These are phyloP conservation scores for Bungarus multicinctus DNA, from an alignment of 2,113 vertebrate genomes.

Conservation along the genomic window DNA sequence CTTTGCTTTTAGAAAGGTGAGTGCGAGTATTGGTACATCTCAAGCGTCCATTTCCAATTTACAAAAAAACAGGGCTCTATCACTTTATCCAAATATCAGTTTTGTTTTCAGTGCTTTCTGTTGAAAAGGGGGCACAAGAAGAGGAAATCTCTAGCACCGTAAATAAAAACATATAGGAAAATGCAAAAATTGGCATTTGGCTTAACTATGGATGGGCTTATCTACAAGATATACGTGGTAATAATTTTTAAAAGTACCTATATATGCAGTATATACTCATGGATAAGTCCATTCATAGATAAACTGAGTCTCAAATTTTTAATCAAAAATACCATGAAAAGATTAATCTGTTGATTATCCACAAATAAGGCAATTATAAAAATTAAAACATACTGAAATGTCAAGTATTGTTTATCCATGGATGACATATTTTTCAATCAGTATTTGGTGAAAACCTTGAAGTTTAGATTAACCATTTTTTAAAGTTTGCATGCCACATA, in stretches of 20 bases:
- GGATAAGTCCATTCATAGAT: not conserved
- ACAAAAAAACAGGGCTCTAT: not conserved
- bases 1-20: constrained; percentile 16
- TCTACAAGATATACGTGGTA: not conserved
- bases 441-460: not conserved
- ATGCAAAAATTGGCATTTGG: not conserved
- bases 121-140: not conserved
- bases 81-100: not conserved
- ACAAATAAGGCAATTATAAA: not conserved
- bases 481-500: not conserved
- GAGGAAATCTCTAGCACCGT: not conserved
- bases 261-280: not conserved
- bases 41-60: not conserved
- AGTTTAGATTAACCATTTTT: not conserved
- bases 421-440: not conserved
- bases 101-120: not conserved
- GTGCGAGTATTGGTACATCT: not conserved
- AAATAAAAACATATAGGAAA: not conserved
- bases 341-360: not conserved
- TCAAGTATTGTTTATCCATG: not conserved
- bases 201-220: not conserved
- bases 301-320: not conserved
- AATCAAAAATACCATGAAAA: not conserved
- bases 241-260: not conserved
- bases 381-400: not conserved